These are phyloP conservation scores for Tenualosa ilisha DNA, from an alignment of 2,797 vertebrate genomes.

Conservation along the genomic window DNA sequence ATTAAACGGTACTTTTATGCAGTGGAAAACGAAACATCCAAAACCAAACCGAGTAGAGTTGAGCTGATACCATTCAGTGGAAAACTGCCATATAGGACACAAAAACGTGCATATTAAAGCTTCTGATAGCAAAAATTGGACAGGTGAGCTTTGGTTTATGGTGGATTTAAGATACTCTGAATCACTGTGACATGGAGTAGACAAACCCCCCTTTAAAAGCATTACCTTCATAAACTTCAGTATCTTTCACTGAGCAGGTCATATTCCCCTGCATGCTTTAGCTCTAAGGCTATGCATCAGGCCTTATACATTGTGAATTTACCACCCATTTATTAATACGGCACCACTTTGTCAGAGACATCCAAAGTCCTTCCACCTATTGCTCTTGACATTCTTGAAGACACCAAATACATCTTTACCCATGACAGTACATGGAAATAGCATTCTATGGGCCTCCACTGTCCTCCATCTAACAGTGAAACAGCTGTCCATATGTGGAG, in stretches of 20 bases:
- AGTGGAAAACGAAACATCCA: too few species aligned
- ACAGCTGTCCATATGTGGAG: background rate
- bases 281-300: background rate
- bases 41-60: too few species aligned
- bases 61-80: too few species aligned
- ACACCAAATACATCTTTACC: background rate
- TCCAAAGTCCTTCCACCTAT: background rate
- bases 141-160: background rate
- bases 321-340: background rate
- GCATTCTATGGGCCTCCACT: background rate
- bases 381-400: background rate
- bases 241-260: background rate
- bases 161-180: background rate
- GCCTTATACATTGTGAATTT: background rate
- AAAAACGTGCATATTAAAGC: background rate
- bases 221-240: background rate
- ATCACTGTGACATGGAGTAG: background rate
- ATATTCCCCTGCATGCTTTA: background rate
- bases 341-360: background rate
- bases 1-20: too few species aligned
- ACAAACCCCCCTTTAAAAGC: background rate
- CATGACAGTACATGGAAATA: background rate
- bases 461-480: background rate
- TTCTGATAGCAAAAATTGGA: background rate
- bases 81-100: background rate